These are phyloP conservation scores for Trichoplusia ni DNA, from an alignment of 1,140 invertebrate species.

Conservation along the genomic window DNA sequence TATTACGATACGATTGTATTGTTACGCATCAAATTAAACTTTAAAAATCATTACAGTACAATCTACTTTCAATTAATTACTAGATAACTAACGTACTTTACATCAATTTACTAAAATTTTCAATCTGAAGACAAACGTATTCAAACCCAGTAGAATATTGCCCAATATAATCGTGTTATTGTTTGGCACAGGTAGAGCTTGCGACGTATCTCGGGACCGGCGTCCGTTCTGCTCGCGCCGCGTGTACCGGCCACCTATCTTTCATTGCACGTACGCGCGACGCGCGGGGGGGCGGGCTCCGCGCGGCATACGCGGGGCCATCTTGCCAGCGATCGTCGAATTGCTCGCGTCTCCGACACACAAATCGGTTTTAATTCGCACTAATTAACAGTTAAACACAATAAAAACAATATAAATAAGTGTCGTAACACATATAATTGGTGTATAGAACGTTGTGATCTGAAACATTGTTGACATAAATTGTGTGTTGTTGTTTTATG, in stretches of 20 bases:
- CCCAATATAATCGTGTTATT: not conserved
- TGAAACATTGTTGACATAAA: constrained; percentile 60
- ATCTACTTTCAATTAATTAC: too few relatives aligned
- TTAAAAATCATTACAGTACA: too few relatives aligned
- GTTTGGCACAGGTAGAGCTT: not conserved
- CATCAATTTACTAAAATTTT: too few relatives aligned
- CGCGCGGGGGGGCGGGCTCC: constrained; percentile 64
- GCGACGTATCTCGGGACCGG: constrained; percentile 56
- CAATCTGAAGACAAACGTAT: not conserved
- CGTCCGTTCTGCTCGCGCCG: constrained; percentile 49
- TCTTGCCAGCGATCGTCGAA: constrained; percentile 76
- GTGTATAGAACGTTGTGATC: constrained; percentile 44
- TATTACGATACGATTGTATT: too few relatives aligned
- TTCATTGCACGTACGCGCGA: constrained; percentile 79
- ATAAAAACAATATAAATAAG: constrained; percentile 59
- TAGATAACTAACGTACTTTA: too few relatives aligned
- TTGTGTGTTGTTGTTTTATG: constrained; percentile 71
- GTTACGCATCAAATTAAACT: too few relatives aligned
- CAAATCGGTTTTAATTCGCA: constrained; percentile 72
- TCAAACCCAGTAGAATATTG: not conserved
- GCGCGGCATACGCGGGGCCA: constrained; percentile 78
- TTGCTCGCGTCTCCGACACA: constrained; percentile 73
- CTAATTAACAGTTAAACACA: constrained; percentile 73
- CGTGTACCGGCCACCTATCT: constrained; percentile 74
- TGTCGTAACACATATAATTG: constrained; percentile 49